Base-by-base conservation (phyloP, 2,113 vertebrate genomes). In the Excalfactoria chinensis region DNA sequence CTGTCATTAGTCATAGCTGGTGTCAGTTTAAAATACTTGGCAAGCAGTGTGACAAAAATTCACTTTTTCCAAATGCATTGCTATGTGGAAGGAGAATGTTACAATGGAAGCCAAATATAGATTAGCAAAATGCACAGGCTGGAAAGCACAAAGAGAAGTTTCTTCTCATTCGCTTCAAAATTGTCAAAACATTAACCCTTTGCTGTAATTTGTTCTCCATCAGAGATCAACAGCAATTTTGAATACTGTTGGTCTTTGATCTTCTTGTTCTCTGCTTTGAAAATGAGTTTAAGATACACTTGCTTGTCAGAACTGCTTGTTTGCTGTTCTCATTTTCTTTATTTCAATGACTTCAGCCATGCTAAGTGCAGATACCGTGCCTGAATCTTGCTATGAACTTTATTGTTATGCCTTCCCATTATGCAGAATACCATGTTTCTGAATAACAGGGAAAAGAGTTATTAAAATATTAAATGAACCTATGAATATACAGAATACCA, bases 11-110 rank as follows among this genome's bases (percentile, higher is more conserved):
- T 98, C 96, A 98, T 71, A 84, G 92, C 84, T 94, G 89, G 93
- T 97, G 97, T 98, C 97, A 97, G 96, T 93, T 97, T 97, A 95
- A 96, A 96, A 96, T 93, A 95, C 88, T 98, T 98, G 97, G 97
- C 97, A 97, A 97, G 94, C 90, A 95, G 89, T 96, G 91, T 95
- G 86, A 97, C 93, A 93, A 95, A 96, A 97, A 95, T 93, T 96
- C 89, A 97, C 85, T 94, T 97, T 95, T 97, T 97, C 97, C 97
- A 97, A 91, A 85, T 46, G 86, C 69, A 88, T 95, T 95, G 92
- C 96, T 97, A 82, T 94, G 96, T 95, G 92, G 74, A 96, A 85
- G 88, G 86, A 95, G 89, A 95, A 87, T 69, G 90, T 91, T 97
- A 93, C 77, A 90, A 62, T 81, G 84, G 93, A 93, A 95, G 91